Conservation (phyloP, 2,113 vertebrate genomes). For the Eidolon helvum region DNA sequence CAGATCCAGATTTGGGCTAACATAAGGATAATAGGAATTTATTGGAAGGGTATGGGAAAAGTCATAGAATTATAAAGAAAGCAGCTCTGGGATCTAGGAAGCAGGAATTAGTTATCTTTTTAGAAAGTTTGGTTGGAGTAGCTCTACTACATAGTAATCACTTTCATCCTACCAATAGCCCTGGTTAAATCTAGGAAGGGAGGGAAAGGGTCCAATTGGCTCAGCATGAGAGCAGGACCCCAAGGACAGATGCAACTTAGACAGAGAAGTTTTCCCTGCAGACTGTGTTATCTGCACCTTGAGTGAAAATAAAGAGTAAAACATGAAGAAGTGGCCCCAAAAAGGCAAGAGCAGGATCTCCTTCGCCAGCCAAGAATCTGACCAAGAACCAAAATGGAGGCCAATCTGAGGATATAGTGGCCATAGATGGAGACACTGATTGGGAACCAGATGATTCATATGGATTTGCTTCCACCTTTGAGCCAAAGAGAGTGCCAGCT, state of each 20-base stretch:
- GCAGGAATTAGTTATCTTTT: not conserved
- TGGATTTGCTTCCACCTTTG: not conserved
- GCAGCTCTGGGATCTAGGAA: not conserved
- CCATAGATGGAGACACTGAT: not conserved
- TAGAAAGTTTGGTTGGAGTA: not conserved
- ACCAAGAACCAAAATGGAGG: not conserved
- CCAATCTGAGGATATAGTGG: not conserved
- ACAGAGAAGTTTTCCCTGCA: not conserved
- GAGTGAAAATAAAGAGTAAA: not conserved
- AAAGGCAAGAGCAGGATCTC: not conserved
- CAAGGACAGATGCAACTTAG: not conserved
- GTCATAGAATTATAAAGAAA: slow-evolving; percentile 5
- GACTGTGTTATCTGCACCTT: not conserved
- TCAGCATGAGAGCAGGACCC: not conserved
- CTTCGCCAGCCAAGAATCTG: not conserved
- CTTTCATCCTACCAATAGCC: not conserved
- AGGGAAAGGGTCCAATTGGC: not conserved
- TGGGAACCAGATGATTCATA: not conserved
- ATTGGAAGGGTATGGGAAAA: not conserved
- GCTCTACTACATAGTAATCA: not conserved
- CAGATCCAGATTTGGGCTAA: not conserved
- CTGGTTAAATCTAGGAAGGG: not conserved
- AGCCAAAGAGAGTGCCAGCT: not conserved
- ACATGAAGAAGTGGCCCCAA: not conserved
- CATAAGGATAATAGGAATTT: not conserved